Conservation (phyloP, 2,888 invertebrate genomes). For the Acanthosepion pharaonis region DNA sequence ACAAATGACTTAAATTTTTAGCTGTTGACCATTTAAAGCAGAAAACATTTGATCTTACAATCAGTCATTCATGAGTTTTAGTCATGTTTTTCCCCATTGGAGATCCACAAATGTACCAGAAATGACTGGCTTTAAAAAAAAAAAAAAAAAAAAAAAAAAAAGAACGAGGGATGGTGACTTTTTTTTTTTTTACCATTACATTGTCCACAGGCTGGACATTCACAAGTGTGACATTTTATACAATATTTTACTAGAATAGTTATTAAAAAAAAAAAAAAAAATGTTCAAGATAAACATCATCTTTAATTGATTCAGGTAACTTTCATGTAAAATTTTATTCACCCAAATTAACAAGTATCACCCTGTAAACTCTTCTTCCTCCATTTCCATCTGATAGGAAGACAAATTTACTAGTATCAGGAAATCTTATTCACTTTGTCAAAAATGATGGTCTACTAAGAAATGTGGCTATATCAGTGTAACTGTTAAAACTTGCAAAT, state of each 20-base stretch:
- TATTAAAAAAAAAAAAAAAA: not conserved
- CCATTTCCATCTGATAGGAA: not conserved
- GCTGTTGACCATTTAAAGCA: no score
- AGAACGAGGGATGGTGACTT: no score
- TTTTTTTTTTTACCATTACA: no score
- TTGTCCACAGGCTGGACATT: not conserved
- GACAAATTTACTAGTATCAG: not conserved
- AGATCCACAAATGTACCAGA: no score
- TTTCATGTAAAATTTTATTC: conserved; percentile 14
- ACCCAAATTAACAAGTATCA: not conserved
- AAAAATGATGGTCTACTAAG: not conserved
- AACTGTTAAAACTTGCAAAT: no score
- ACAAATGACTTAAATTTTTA: no score
- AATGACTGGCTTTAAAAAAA: no score
- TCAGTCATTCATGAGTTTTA: no score
- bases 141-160: no score
- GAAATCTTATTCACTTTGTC: no score
- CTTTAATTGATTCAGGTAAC: not conserved
- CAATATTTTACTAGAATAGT: not conserved
- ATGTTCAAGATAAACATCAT: not conserved
- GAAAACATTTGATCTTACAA: no score
- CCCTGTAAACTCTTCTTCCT: not conserved
- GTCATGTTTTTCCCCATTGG: no score
- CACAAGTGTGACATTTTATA: not conserved
- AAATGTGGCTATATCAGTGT: not conserved